Conservation (phyloP, 2,113 vertebrate genomes). For the Dasyornis broadbenti region DNA sequence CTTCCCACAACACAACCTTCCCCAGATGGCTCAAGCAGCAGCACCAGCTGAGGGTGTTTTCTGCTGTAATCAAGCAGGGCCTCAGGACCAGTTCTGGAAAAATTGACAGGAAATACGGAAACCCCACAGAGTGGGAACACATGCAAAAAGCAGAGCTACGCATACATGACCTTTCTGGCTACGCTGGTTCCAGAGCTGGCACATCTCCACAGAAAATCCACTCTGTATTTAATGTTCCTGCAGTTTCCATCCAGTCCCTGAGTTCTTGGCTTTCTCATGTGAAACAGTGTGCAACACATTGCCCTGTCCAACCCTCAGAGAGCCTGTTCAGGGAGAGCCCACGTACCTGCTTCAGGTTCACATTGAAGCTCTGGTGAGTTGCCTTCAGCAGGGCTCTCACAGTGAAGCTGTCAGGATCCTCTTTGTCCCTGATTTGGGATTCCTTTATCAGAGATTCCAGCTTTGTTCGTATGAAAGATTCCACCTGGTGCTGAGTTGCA, state of each 20-base stretch:
- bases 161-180: not conserved
- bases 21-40: not conserved
- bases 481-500: constrained; percentile 86
- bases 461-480: constrained; percentile 93
- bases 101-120: not conserved
- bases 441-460: constrained; percentile 93
- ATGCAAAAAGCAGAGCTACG: not conserved
- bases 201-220: not conserved
- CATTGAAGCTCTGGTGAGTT: constrained; percentile 88
- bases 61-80: not conserved
- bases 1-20: not conserved
- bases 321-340: not conserved
- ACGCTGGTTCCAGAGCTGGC: not conserved
- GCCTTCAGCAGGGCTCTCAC: constrained; percentile 89
- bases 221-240: not conserved
- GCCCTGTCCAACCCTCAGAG: not conserved
- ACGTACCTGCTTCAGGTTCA: constrained; percentile 89
- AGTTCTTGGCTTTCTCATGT: not conserved
- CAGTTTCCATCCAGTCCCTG: not conserved
- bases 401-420: constrained; percentile 93
- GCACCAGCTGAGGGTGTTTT: not conserved
- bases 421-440: constrained; percentile 92
- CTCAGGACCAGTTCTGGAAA: not conserved
- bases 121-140: not conserved
- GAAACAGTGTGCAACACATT: fast-evolving